A percentile compares a stretch with the other conserved stretches of the same genome.
Conservation (phyloP, 2,888 invertebrate genomes). For the Drosophila ezoana region DNA sequence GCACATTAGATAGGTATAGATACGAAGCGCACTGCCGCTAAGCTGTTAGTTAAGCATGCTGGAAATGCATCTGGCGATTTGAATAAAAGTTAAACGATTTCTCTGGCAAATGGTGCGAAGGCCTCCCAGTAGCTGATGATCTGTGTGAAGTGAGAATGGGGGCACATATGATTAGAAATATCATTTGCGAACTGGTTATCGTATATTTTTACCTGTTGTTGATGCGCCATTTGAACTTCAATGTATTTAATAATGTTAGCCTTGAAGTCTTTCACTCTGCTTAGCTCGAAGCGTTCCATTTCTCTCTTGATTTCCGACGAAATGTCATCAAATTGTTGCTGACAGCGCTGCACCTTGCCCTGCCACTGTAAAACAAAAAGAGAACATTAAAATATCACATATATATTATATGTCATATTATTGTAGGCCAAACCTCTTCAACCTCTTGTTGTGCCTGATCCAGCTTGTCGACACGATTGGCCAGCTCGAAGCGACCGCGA, state of each 20-base stretch:
- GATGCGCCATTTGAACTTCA: constrained; percentile 96
- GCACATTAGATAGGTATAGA: constrained; percentile 34
- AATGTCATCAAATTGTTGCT: constrained; percentile 98
- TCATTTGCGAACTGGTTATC: no score
- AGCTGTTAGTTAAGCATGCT: constrained; percentile 46
- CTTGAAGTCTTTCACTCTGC: constrained; percentile 95
- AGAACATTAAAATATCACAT: background rate
- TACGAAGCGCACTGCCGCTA: constrained; percentile 43
- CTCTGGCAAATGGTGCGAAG: constrained; percentile 97
- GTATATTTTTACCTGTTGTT: constrained; percentile 90
- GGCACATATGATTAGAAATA: no score
- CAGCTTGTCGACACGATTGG: constrained; percentile 95
- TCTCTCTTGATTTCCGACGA: constrained; percentile 97
- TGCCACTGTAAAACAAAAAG: constrained; percentile 90
- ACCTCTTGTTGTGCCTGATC: constrained; percentile 96
- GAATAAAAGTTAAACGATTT: constrained; percentile 90
- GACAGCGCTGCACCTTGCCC: constrained; percentile 97
- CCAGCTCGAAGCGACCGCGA: constrained; percentile 95
- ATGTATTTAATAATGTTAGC: constrained; percentile 95
- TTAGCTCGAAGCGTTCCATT: constrained; percentile 95
- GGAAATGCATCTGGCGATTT: constrained; percentile 53
- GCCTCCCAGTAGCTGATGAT: constrained; percentile 90
- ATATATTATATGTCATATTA: background rate
- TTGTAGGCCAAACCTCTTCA: constrained; percentile 89
- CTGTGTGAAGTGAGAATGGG: constrained; percentile 49